Conservation (phyloP, 2,797 vertebrate genomes). For the Ataeniobius toweri region DNA sequence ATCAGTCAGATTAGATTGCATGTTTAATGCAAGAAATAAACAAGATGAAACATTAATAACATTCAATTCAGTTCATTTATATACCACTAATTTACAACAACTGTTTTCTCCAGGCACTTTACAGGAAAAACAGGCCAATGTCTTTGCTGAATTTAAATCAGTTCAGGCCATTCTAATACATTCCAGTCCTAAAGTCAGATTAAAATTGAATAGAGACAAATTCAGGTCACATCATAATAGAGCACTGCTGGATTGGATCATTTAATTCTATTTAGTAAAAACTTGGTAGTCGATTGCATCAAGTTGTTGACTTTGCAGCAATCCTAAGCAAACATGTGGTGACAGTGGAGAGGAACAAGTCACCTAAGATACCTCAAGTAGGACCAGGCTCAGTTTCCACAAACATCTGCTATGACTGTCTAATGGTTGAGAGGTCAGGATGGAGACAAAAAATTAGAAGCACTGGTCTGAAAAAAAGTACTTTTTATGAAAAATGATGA, state of each 20-base stretch:
- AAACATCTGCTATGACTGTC: background rate
- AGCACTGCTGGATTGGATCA: no score
- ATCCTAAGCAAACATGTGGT: background rate
- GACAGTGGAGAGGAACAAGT: background rate
- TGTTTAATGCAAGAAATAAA: background rate
- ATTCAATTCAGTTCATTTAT: background rate
- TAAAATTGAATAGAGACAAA: background rate
- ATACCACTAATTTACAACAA: background rate
- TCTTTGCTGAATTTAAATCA: background rate
- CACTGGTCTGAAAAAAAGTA: background rate
- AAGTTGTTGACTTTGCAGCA: background rate
- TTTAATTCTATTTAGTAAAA: no score
- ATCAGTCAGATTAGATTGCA: background rate
- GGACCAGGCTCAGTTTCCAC: background rate
- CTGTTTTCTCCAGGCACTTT: background rate
- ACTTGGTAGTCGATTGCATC: background rate
- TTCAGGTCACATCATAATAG: background rate
- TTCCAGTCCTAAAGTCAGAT: background rate
- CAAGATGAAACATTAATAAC: background rate
- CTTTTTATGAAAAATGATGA: background rate
- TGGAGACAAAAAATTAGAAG: background rate
- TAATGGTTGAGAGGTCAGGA: background rate
- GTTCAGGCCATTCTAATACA: background rate
- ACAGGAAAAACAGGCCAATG: background rate
- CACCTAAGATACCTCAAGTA: background rate